phyloP scores from a whole-genome alignment of 2,113 vertebrate species.

The Melanocharis versteri region DNA sequence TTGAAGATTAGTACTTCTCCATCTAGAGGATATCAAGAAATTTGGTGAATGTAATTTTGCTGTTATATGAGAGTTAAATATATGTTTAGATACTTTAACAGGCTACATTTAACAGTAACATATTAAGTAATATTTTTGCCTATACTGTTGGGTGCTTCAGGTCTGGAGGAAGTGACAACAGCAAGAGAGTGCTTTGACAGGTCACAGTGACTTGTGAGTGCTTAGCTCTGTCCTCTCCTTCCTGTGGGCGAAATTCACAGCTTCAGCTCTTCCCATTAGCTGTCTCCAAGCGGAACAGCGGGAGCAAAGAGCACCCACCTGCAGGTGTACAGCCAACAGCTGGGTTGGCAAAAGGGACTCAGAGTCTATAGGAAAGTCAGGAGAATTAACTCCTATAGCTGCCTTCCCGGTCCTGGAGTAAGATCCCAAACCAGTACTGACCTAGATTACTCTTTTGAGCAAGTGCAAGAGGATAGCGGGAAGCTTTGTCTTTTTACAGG shows the following conservation, averaged over 20 bases:
- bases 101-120: not conserved
- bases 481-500: not conserved
- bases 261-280: not conserved
- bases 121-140: not conserved
- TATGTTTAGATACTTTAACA: not conserved
- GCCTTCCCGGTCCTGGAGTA: not conserved
- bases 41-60: not conserved
- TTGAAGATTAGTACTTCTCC: not conserved
- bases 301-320: not conserved
- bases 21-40: not conserved
- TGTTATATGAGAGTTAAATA: not conserved
- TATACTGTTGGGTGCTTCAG: not conserved
- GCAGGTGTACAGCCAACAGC: not conserved
- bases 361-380: not conserved
- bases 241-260: accelerated
- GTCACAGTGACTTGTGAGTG: not conserved
- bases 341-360: not conserved
- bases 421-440: not conserved
- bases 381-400: not conserved
- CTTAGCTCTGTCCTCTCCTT: not conserved
- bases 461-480: not conserved
- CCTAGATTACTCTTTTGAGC: not conserved
- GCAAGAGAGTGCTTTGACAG: not conserved
- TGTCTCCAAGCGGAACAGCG: not conserved
- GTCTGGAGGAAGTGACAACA: not conserved